Percentiles rank a stretch among this genome's conserved stretches.
Evolutionary conservation across 1,140 invertebrate species (phyloP).

Genomic region (Penaeus vannamei): DNA sequence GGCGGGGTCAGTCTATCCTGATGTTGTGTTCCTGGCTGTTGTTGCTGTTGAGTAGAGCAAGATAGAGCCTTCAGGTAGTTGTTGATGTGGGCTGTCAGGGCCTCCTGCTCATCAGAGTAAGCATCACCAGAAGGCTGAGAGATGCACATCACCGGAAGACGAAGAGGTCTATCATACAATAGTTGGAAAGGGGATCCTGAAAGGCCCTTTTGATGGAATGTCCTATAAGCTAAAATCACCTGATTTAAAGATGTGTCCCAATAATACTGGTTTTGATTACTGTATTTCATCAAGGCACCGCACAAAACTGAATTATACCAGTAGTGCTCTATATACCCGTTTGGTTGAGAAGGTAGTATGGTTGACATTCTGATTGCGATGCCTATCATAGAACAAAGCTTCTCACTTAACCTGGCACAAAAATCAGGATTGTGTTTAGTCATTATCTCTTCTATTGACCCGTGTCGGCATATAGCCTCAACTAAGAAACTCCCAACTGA

Average conservation of each 20-base stretch:
- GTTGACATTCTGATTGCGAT: conserved; percentile 41
- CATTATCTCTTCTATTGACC: conserved; percentile 57
- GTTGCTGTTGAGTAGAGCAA: conserved; percentile 33
- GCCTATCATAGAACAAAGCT: conserved; percentile 47
- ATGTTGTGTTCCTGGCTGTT: too few species aligned
- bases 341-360: conserved; percentile 37
- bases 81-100: conserved; percentile 44
- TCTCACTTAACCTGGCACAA: conserved; percentile 50
- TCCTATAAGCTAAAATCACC: conserved; percentile 50
- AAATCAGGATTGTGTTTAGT: conserved; percentile 49
- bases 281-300: conserved; percentile 49
- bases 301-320: conserved; percentile 57
- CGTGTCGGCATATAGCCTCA: conserved; percentile 54
- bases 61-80: conserved; percentile 53
- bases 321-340: conserved; percentile 53
- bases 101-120: conserved; percentile 48
- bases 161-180: conserved; percentile 38
- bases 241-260: conserved; percentile 54
- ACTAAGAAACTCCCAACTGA: conserved; percentile 51
- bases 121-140: conserved; percentile 29
- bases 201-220: conserved; percentile 50
- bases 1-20: conserved; percentile 8
- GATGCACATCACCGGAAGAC: conserved; percentile 29
- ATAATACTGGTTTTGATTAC: conserved; percentile 51
- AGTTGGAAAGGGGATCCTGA: conserved; percentile 45